Evolutionary conservation across 2,888 invertebrate species (phyloP).

Genomic region (Lepidocyrtinus sp.): DNA sequence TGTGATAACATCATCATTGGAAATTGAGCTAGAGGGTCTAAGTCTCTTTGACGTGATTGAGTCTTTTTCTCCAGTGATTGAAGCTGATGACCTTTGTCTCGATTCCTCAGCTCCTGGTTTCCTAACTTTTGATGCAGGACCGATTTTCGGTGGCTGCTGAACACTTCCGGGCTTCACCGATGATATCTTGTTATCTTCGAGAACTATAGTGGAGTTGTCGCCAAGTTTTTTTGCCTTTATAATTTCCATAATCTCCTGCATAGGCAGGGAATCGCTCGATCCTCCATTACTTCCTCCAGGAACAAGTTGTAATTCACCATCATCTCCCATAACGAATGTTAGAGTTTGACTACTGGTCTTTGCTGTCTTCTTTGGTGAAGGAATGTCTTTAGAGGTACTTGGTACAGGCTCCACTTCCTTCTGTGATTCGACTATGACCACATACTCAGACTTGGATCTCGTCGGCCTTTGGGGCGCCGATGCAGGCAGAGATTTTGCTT

Average conservation of each 20-base stretch:
- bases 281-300: constrained; percentile 26
- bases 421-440: constrained; percentile 43
- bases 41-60: no score
- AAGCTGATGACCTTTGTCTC: background rate
- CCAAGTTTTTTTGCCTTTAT: constrained; percentile 40
- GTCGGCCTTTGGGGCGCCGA: constrained; percentile 25
- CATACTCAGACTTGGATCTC: constrained; percentile 41
- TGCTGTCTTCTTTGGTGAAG: constrained; percentile 28
- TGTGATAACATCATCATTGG: background rate
- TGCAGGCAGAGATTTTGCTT: background rate
- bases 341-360: constrained; percentile 17
- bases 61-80: no score
- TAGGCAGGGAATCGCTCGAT: constrained; percentile 38
- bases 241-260: constrained; percentile 49
- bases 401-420: constrained; percentile 22
- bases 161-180: constrained; percentile 17
- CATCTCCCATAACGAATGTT: constrained; percentile 46
- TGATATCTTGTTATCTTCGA: constrained; percentile 45
- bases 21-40: no score
- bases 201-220: constrained; percentile 52
- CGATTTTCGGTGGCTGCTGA: background rate
- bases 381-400: background rate
- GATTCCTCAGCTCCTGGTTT: background rate
- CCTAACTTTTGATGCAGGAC: background rate
- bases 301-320: constrained; percentile 47